A percentile compares a stretch with the other conserved stretches of the same genome.
These are phyloP conservation scores for Meteorus cinctellus DNA, from an alignment of 2,888 invertebrate species.

Conservation along the genomic window DNA sequence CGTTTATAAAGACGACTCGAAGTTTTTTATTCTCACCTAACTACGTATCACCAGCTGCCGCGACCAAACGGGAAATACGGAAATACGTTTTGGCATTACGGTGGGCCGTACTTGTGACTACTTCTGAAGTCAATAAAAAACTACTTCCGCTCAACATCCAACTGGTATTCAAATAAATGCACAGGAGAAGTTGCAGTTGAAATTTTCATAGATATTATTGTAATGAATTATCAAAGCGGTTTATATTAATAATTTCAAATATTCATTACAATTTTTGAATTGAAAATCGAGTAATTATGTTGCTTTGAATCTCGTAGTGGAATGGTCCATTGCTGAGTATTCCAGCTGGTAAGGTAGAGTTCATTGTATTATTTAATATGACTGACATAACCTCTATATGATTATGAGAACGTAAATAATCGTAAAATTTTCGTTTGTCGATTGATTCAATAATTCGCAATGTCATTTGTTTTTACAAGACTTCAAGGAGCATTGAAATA, in stretches of 20 bases:
- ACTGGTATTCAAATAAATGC: not conserved
- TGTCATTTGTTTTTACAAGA: conserved; percentile 35
- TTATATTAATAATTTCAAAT: not conserved
- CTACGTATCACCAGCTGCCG: conserved; percentile 61
- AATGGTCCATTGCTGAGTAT: not conserved
- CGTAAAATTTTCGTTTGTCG: conserved; percentile 25
- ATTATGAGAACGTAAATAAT: not conserved
- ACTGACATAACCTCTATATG: conserved; percentile 4
- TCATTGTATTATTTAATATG: not conserved
- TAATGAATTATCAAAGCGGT: not conserved
- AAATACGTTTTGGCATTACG: conserved; percentile 40
- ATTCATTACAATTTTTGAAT: not conserved
- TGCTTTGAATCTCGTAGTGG: not conserved
- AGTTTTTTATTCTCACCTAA: conserved; percentile 62
- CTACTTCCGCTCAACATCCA: not conserved
- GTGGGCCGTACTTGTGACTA: not conserved
- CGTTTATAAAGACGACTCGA: conserved; percentile 38
- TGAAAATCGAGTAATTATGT: not conserved
- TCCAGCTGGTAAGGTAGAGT: not conserved
- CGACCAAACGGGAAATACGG: conserved; percentile 57
- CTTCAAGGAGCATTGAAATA: conserved; percentile 23
- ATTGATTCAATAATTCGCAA: conserved; percentile 14
- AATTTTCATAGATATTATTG: not conserved
- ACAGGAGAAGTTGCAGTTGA: not conserved
- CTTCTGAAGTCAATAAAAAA: not conserved